phyloP scores from a whole-genome alignment of 2,888 invertebrate species.

The Neoaliturus tenellus region DNA sequence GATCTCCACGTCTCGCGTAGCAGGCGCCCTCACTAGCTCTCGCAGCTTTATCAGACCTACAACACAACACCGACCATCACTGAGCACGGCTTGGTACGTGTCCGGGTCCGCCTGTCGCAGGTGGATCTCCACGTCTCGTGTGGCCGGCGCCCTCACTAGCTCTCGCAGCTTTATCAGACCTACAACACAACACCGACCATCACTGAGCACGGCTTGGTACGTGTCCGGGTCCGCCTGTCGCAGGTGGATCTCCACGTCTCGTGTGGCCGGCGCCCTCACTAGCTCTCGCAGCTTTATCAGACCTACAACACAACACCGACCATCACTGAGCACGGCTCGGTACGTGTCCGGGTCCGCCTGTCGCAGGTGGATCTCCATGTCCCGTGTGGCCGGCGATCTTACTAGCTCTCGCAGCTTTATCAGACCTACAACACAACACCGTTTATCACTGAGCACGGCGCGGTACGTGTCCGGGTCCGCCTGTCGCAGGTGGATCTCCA shows the following conservation, averaged over 20 bases:
- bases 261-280: no score
- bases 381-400: no score
- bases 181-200: constrained; percentile 67
- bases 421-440: no score
- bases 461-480: constrained; percentile 80
- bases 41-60: constrained; percentile 79
- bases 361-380: no score
- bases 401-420: no score
- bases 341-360: no score
- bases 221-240: constrained; percentile 80
- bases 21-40: constrained; percentile 81
- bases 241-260: constrained; percentile 81
- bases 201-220: constrained; percentile 76
- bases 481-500: constrained; percentile 83
- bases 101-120: constrained; percentile 81
- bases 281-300: no score
- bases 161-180: constrained; percentile 84
- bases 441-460: constrained; percentile 80
- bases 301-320: no score
- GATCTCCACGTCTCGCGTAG: constrained; percentile 79
- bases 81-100: constrained; percentile 80
- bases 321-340: no score
- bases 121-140: constrained; percentile 80
- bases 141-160: constrained; percentile 79
- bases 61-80: constrained; percentile 72